Evolutionary conservation across 2,888 invertebrate species (phyloP), one percentile per base, ranked within the genome.

Genomic region (Trissolcus brochymenae): DNA sequence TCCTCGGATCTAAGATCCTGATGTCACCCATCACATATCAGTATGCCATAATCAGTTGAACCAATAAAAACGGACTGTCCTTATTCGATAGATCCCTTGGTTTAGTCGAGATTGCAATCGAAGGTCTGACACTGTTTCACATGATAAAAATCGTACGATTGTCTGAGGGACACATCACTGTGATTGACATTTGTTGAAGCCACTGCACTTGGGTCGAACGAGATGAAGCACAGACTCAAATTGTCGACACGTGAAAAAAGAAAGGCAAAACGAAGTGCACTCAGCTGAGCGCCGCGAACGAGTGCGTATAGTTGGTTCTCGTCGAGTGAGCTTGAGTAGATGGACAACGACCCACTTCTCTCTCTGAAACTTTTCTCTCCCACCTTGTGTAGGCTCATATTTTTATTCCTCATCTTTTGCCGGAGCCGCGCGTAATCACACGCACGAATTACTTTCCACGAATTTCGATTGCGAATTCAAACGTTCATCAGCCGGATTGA

Each of bases 11-110:
- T 74, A 88, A 56, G 13, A 94, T 91, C 87, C 93, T 84, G 84
- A 91, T 90, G 89, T 92, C 92, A 85, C 93, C 91, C 91, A 92
- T 65, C 19, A 19, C 51, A 14, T n/a, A n/a, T 51, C 7, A 35
- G 11, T 11, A 1, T 7, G 35, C 2, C 35, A 35, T 35, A 11
- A 35, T 35, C 2, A 35, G 35, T 25, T 25, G 4, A 4, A 25
- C 4, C 25, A 6, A 25, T 4, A 4, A 25, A 25, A 25, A 4
- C 25, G 6, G 6, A 25, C 25, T 25, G 25, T 25, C 4, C 25
- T 25, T 25, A 25, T 25, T 25, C 25, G 25, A 6, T 4, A 25
- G 4, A 25, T 4, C 6, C 6, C 25, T 25, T 25, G 6, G 25
- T 4, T 4, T 25, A 25, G 25, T 6, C 4, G 25, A 19, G 19